Evolutionary conservation across 2,797 vertebrate genomes (phyloP), one percentile per base, ranked within the genome.

Genomic region (Valencia hispanica): DNA sequence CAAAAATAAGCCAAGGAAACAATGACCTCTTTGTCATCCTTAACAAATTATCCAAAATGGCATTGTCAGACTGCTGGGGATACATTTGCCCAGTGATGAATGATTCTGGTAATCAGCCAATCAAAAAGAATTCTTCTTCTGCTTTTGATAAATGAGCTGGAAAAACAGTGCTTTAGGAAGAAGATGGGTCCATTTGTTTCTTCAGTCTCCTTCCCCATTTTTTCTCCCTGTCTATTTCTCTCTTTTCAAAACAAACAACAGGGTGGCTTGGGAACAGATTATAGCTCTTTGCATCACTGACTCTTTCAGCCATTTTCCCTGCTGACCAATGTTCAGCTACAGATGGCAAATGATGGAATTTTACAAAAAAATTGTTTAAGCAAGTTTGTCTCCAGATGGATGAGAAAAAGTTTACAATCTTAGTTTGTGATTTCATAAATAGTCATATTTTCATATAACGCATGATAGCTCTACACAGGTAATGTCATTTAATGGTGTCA

Each of bases 41-140:
- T 96, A 98, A 97, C 96, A 97, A 98, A 99, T 99, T 95, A 96
- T 95, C 94, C 95, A 94, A 96, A 97, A 97, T 95, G 96, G 92
- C 94, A 91, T 94, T 96, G 96, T 97, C 96, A 96, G 94, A 97
- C 97, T 93, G 95, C 94, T 95, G 96, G 92, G 95, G 95, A 96
- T 95, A 95, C 84, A 82, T 94, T 94, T 92, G 94, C 92, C 65
- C 93, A 91, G 95, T 97, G 97, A 97, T 96, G 94, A 97, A 97
- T 95, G 94, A 89, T 94, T 90, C 90, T 92, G 93, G 95, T 96
- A 96, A 97, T 96, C 97, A 97, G 95, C 95, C 96, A 96, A 97
- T 97, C 96, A 96, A 95, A 97, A 94, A 93, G 93, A 96, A 97
- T 96, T 95, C 94, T 92, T 95, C 94, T 87, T 91, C 91, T 91